Percentiles rank a stretch among this genome's conserved stretches.
These are phyloP conservation scores for Pentalonia nigronervosa DNA, from an alignment of 1,140 invertebrate species.

Conservation along the genomic window DNA sequence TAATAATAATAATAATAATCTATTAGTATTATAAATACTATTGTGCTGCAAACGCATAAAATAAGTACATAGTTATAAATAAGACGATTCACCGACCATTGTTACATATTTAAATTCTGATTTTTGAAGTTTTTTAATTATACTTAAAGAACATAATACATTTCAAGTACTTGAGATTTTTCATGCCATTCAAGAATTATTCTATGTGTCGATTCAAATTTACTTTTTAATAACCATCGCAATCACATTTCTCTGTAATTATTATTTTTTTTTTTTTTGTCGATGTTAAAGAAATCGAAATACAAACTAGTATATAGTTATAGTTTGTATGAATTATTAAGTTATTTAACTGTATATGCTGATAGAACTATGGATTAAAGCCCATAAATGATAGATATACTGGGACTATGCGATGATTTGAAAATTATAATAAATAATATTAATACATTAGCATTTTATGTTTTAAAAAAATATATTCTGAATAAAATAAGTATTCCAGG, in stretches of 20 bases:
- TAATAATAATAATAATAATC: too few species aligned
- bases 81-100: not conserved
- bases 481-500: too few species aligned
- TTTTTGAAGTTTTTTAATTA: too few species aligned
- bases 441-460: too few species aligned
- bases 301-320: not conserved
- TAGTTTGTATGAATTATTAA: not conserved
- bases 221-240: not conserved
- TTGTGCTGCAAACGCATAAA: too few species aligned
- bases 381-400: not conserved
- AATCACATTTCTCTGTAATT: not conserved
- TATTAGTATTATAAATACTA: too few species aligned
- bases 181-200: not conserved
- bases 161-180: not conserved
- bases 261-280: not conserved
- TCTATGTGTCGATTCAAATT: not conserved
- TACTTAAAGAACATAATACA: too few species aligned
- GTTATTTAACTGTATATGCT: not conserved
- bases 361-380: not conserved
- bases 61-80: not conserved
- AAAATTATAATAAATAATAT: not conserved
- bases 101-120: too few species aligned
- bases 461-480: too few species aligned
- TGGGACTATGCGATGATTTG: not conserved
- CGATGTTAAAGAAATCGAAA: not conserved